A percentile compares a stretch with the other conserved stretches of the same genome.
Conservation (phyloP, 37 sponge, comb jelly and placozoan genomes). For the Cladorhizidae sp. region DNA sequence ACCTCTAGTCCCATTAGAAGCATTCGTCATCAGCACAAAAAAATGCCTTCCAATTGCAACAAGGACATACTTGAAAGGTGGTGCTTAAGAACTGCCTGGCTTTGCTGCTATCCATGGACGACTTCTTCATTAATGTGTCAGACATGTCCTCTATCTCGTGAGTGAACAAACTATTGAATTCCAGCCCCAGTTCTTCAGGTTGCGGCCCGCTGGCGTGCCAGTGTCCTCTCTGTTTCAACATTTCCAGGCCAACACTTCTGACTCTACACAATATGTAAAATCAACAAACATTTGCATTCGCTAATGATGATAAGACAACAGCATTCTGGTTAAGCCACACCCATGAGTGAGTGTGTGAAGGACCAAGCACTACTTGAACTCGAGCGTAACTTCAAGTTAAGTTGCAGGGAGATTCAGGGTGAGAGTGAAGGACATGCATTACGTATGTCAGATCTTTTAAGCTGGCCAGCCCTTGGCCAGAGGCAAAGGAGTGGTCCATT, state of each 20-base stretch:
- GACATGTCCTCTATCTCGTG: slow-evolving; percentile 19
- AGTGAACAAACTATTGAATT: slow-evolving; percentile 16
- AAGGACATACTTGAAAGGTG: slow-evolving; percentile 14
- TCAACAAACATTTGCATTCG: not conserved
- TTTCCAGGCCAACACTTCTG: slow-evolving; percentile 32
- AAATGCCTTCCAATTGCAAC: too few species aligned
- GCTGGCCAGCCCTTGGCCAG: too few species aligned
- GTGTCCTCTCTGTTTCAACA: slow-evolving; percentile 32
- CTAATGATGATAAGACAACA: too few species aligned
- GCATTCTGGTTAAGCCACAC: not conserved
- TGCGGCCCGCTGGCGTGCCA: slow-evolving; percentile 13
- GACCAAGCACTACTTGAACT: too few species aligned
- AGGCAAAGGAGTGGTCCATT: too few species aligned
- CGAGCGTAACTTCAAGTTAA: too few species aligned
- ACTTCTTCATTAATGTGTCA: not conserved
- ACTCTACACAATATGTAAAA: slow-evolving; percentile 16
- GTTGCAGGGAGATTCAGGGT: too few species aligned
- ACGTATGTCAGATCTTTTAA: too few species aligned
- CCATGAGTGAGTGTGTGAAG: too few species aligned
- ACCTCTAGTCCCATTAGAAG: too few species aligned
- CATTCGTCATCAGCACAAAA: too few species aligned
- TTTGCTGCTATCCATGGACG: not conserved
- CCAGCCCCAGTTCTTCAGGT: slow-evolving; percentile 7
- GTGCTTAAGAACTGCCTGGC: slow-evolving; percentile 11
- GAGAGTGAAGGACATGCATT: too few species aligned